Evolutionary conservation across 2,113 vertebrate genomes (phyloP).

Genomic region (Plecotus auritus): DNA sequence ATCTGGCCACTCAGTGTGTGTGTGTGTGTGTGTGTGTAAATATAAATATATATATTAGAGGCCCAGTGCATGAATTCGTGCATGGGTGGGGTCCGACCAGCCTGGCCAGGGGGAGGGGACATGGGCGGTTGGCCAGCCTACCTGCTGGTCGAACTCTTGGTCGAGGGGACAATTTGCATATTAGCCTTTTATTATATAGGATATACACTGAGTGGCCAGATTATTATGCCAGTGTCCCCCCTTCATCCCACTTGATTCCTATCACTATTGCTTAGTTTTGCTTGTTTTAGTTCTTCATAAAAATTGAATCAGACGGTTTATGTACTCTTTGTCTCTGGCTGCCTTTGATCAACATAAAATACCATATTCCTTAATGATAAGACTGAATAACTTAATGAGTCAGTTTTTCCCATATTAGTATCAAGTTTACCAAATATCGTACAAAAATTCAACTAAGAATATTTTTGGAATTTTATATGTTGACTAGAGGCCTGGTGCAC

Average conservation of each 20-base stretch:
- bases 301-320: neutral
- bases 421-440: neutral
- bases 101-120: no score
- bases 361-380: neutral
- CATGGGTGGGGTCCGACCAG: no score
- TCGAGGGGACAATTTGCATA: no score
- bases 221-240: no score
- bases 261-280: neutral
- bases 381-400: neutral
- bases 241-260: neutral
- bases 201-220: no score
- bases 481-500: neutral
- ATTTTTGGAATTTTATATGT: constrained; percentile 10
- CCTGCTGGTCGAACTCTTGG: no score
- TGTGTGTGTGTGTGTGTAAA: no score
- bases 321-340: neutral
- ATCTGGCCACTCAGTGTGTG: no score
- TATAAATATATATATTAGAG: no score
- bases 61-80: no score
- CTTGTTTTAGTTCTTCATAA: neutral
- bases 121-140: no score
- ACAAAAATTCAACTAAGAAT: neutral
- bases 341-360: neutral
- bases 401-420: neutral
- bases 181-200: no score